Percentiles rank a stretch among this genome's conserved stretches.
Evolutionary conservation across 1,140 invertebrate species (phyloP).

Genomic region (Penaeus vannamei): DNA sequence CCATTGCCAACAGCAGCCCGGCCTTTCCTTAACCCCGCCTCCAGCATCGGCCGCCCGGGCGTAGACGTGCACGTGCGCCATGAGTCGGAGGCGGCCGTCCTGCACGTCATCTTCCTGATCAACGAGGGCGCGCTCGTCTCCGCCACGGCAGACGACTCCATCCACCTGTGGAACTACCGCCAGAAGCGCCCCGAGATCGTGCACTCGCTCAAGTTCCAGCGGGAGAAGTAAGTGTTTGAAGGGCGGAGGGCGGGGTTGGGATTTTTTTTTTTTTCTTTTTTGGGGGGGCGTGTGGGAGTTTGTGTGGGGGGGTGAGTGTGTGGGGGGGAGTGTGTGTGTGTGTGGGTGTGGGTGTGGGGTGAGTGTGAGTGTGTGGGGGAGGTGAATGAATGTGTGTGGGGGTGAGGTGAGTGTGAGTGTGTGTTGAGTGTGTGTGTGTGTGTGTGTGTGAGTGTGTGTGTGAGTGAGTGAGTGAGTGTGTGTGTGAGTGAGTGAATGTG

Average conservation of each 20-base stretch:
- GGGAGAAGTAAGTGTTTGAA: slow-evolving; percentile 84
- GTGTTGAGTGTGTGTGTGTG: neutral
- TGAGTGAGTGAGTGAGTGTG: neutral
- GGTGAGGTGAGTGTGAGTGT: slow-evolving; percentile 2
- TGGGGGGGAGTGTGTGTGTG: neutral
- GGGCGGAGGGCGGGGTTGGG: too few species aligned
- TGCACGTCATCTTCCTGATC: slow-evolving; percentile 86
- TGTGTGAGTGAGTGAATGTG: neutral
- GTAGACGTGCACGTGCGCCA: slow-evolving; percentile 95
- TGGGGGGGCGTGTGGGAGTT: too few species aligned
- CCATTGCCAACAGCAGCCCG: neutral
- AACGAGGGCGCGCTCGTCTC: slow-evolving; percentile 97
- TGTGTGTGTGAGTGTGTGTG: neutral
- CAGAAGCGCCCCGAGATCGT: slow-evolving; percentile 95
- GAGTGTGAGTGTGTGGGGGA: neutral
- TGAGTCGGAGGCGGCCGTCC: slow-evolving; percentile 75
- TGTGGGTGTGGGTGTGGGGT: neutral
- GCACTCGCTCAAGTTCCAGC: slow-evolving; percentile 96
- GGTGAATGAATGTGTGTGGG: neutral
- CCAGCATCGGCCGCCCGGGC: slow-evolving; percentile 91
- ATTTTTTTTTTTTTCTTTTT: slow-evolving; percentile 50
- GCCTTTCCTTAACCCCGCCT: slow-evolving; percentile 61
- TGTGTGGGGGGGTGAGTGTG: too few species aligned
- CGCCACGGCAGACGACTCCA: slow-evolving; percentile 92
- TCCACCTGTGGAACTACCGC: slow-evolving; percentile 98